Evolutionary conservation across 1,140 invertebrate genomes (phyloP), one percentile per base, ranked within the genome.

Genomic region (Bombus balteatus): DNA sequence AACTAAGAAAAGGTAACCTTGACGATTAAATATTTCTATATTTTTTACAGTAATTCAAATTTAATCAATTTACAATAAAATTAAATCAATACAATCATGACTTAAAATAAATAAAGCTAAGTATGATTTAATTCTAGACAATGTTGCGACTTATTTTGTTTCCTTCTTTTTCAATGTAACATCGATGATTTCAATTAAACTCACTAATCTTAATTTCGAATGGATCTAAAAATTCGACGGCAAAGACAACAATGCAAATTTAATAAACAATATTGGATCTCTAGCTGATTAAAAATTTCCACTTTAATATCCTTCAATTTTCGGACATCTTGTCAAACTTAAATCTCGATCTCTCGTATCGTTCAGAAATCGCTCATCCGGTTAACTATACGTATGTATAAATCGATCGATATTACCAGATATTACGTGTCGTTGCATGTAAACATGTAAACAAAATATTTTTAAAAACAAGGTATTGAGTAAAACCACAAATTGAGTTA

Each of bases 291-390:
- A 78, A 70, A 70, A 85, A 87, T 85, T 41, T 73, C 66, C 81
- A 65, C 59, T 62, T 89, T 83, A 82, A n/a, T 73, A 75, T 47
- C 43, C 43, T 59, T 70, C 66, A 89, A 85, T 84, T 83, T 87
- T 88, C 73, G 34, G 88, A 86, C 88, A 89, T 87, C 43, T 89
- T 89, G 88, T 87, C 72, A 41, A 86, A 86, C 79, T 86, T 80
- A 53, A 86, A 62, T 80, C 70, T 81, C 83, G 83, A 85, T 72
- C 28, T 43, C 66, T 85, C 76, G 76, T 85, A 62, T 80, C 43
- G 74, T 76, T 76, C 28, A 37, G 43, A 25, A 32, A 34, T 59
- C n/a, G 37, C 13, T 8, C 47, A 66, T 77, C 34, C 47, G 25
- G 47, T 53, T 47, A 28, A 57, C 4, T 57, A 22, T 37, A 71